Base-by-base conservation (phyloP, 2,113 vertebrate species). In the Hippolais icterina region DNA sequence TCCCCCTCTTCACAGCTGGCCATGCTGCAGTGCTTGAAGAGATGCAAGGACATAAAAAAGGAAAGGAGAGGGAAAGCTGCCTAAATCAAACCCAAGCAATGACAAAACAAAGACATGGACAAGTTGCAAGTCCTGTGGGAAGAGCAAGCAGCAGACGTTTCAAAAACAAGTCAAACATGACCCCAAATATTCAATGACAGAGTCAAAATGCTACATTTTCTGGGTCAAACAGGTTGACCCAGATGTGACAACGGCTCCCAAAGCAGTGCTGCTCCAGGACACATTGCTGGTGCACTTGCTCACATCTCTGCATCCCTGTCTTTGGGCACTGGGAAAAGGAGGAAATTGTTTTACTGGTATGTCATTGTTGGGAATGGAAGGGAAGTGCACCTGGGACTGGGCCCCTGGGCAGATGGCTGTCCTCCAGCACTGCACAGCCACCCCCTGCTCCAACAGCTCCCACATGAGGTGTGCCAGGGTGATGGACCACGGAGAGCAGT, bases 201-300 rank as follows among this genome's bases (percentile, higher is more conserved):
- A 93, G 69, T 96, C 84, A 92, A 92, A 96, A 88, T 90, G 85
- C 91, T 82, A 94, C 87, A 75, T 94, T 95, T 96, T 89, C 83
- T 19, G 39, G 91, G 91, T 81, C 50, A 52, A 66, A 66, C 57
- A 80, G 65, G 33, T 49, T 61, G 74, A 81, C 56, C 79, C 82
- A 77, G 44, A 29, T 57, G 54, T 87, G 66, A 61, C 15, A 79
- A 50, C 0, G 2, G 83, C 86, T 93, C 88, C 83, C 90, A 70
- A 69, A 63, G 83, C 81, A 79, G 78, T 1, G 6, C 88, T 95
- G 90, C 83, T 93, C 75, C 57, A 54, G 49, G 72, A 68, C 42
- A 78, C 31, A 6, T 50, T 95, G 88, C 86, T 96, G 87, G 92
- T 92, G 78, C 47, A 56, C 84, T 89, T 24, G 33, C 66, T 50